Base-by-base conservation (phyloP, 2,888 invertebrate species). In the Lepidocyrtoides sp. region DNA sequence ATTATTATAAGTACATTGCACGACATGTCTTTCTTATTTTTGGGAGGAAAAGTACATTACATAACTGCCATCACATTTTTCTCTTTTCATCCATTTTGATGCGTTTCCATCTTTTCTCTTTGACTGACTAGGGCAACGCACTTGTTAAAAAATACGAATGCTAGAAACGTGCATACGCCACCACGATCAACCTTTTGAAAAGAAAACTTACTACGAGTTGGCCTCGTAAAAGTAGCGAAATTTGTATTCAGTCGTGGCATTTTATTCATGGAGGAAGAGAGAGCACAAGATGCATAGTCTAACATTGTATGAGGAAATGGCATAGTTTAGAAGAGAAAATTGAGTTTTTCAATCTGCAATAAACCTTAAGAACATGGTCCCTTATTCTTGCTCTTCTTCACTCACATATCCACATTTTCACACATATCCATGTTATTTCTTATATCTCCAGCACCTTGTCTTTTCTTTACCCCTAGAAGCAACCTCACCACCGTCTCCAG, bases 321-420 rank as follows among this genome's bases (percentile, higher is more conserved):
- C 93, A 93, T 93, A 94, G 93, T 94, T 94, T 94, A 94, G 93
- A 89, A 93, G 89, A 92, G 93, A 94, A 94, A 94, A 94, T 94
- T 93, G 94, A 94, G 93, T 94, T 94, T 94, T 94, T 94, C 94
- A 94, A 94, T 94, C 93, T 94, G 94, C 93, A 93, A 94, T 94
- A 94, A 94, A 94, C 93, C 93, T 93, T 72, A 92, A 54, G 72
- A 87, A 82, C 69, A 77, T 86, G 63, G 77, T 60, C 26, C 82
- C 57, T 66, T 66, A 29, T 66, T 79, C 41, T 77, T 60, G 20
- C 75, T 69, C 36, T 75, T 75, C 81, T 20, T 75, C 10, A 2
- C 32, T 36, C 17, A 20, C 82, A 5, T 36, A 26, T 41, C 8
- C 32, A 51, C 20, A 26, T 26, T 51, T 20, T n/a, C 12, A 51